These are phyloP conservation scores for Pelochelys cantorii DNA, from an alignment of 2,797 vertebrate species.

Conservation along the genomic window DNA sequence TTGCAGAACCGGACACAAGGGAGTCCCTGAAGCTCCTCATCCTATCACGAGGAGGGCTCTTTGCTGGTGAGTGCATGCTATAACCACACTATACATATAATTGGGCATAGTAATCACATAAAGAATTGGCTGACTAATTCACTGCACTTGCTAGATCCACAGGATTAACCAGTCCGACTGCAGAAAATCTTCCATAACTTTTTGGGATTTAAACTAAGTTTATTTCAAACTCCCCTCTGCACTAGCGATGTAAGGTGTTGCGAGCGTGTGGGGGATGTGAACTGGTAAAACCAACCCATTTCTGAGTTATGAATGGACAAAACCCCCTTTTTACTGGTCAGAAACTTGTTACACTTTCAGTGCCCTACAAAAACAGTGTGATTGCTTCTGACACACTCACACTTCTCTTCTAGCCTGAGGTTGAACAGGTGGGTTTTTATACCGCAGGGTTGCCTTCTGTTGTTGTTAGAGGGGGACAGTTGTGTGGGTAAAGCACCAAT, in stretches of 20 bases:
- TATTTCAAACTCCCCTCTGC: not conserved
- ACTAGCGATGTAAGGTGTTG: not conserved
- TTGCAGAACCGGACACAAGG: not conserved
- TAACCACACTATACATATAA: fast-evolving
- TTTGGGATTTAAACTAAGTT: not conserved
- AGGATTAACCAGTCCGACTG: constrained; percentile 34
- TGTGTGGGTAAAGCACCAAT: fast-evolving
- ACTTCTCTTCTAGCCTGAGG: not conserved
- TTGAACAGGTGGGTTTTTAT: not conserved
- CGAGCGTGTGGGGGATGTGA: not conserved
- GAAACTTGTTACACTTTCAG: not conserved
- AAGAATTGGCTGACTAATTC: not conserved
- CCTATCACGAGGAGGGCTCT: not conserved
- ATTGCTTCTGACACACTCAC: not conserved
- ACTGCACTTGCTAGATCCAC: constrained; percentile 3
- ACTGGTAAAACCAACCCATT: not conserved
- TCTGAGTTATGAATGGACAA: not conserved
- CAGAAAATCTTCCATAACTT: not conserved
- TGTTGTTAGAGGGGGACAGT: not conserved
- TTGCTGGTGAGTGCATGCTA: not conserved
- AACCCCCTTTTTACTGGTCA: not conserved
- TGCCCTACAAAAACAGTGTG: not conserved
- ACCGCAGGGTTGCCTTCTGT: not conserved
- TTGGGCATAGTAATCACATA: not conserved
- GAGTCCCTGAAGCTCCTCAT: not conserved